Evolutionary conservation across 2,888 invertebrate species (phyloP).

Genomic region (Chrysomela aeneicollis): DNA sequence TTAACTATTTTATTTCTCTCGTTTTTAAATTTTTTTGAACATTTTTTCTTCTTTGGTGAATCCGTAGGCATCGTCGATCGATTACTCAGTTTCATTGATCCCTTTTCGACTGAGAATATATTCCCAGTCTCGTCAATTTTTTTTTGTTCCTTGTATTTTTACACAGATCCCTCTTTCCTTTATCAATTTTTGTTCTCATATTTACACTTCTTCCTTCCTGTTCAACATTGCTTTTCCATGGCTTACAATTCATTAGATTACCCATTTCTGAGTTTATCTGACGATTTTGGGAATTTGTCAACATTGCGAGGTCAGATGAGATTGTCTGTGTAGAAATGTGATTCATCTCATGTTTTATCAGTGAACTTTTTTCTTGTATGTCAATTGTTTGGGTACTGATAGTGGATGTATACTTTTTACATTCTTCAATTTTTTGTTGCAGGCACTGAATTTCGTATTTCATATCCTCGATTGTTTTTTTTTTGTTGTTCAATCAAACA

Average conservation of each 20-base stretch:
- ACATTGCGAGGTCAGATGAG: conserved; percentile 15
- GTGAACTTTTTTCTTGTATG: conserved; percentile 17
- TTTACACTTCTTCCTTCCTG: background rate
- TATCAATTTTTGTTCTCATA: conserved; percentile 7
- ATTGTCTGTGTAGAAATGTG: conserved; percentile 12
- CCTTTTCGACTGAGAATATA: conserved; percentile 7
- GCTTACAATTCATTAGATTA: conserved; percentile 6
- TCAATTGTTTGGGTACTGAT: no score
- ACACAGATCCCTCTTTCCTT: conserved; percentile 12
- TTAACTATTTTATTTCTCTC: conserved; percentile 2
- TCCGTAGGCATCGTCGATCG: conserved; percentile 6
- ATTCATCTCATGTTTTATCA: conserved; percentile 9
- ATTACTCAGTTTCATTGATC: conserved; percentile 9
- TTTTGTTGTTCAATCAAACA: background rate
- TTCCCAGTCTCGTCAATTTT: conserved; percentile 6
- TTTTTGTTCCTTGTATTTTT: conserved; percentile 14
- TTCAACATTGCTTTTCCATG: background rate
- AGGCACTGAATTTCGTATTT: background rate
- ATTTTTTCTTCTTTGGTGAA: background rate
- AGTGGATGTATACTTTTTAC: no score
- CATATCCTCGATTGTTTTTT: background rate
- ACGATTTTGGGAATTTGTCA: conserved; percentile 8
- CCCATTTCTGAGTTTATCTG: conserved; percentile 11
- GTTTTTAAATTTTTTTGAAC: background rate
- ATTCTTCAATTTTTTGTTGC: conserved; percentile 2